Evolutionary conservation across 2,113 vertebrate species (phyloP).

Genomic region (Antidorcas marsupialis): DNA sequence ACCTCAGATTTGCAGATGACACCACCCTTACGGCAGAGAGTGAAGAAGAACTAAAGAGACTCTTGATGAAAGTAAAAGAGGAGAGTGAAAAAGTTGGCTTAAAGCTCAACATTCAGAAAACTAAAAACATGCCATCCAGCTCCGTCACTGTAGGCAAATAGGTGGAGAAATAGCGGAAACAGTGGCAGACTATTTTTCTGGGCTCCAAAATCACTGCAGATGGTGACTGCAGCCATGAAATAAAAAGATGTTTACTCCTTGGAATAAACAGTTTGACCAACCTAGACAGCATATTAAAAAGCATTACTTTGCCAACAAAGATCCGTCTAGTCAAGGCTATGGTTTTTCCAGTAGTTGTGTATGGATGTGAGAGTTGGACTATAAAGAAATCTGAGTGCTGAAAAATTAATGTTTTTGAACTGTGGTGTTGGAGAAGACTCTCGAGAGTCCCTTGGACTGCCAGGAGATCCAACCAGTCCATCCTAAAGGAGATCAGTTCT

Average conservation of each 20-base stretch:
- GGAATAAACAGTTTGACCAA: not conserved
- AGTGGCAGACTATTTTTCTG: not conserved
- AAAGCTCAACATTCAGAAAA: not conserved
- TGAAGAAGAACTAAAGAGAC: not conserved
- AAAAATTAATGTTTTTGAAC: not conserved
- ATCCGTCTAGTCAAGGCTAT: not conserved
- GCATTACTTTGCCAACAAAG: not conserved
- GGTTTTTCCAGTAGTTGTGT: not conserved
- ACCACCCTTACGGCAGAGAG: not conserved
- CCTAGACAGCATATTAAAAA: not conserved
- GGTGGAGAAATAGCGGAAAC: not conserved
- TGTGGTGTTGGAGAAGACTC: not conserved
- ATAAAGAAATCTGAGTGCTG: fast-evolving
- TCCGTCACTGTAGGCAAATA: not conserved
- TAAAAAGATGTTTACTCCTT: fast-evolving
- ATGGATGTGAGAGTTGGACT: not conserved
- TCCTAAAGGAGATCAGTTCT: not conserved
- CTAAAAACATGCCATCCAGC: not conserved
- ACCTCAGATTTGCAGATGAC: not conserved
- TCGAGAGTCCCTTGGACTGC: not conserved
- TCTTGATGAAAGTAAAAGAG: not conserved
- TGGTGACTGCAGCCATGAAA: not conserved
- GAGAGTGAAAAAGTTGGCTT: not conserved
- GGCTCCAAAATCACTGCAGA: not conserved
- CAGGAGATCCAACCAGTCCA: not conserved